Percentiles rank a stretch among this genome's conserved stretches.
These are phyloP conservation scores for Agrotis ipsilon DNA, from an alignment of 2,888 invertebrate genomes.

Conservation along the genomic window DNA sequence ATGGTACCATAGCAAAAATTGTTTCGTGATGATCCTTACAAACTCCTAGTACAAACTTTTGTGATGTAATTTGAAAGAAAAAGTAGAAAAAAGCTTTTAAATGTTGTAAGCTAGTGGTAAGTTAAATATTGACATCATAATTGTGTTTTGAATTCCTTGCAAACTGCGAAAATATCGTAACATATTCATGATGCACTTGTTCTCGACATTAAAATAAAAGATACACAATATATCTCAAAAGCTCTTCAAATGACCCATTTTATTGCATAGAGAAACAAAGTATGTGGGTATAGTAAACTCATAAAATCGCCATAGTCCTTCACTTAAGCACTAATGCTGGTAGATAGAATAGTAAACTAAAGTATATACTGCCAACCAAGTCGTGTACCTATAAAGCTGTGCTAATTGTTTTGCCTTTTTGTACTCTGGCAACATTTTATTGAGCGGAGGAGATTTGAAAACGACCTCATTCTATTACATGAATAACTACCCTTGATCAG, in stretches of 20 bases:
- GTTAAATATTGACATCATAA: slow-evolving; percentile 15
- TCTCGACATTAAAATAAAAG: slow-evolving; percentile 15
- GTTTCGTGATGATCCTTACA: too few relatives aligned
- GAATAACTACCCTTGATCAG: background rate
- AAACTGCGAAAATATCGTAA: slow-evolving; percentile 4
- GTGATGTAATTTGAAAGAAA: slow-evolving; percentile 49
- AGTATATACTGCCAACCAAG: slow-evolving; percentile 33
- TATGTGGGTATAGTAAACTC: slow-evolving; percentile 34
- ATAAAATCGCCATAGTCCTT: slow-evolving; percentile 39
- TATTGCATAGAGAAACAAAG: slow-evolving; percentile 39
- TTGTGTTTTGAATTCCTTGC: background rate
- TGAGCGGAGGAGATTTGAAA: too few relatives aligned
- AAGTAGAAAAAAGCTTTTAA: slow-evolving; percentile 34
- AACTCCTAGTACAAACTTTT: slow-evolving; percentile 18
- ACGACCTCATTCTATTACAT: too few relatives aligned
- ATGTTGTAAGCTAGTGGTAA: slow-evolving; percentile 35
- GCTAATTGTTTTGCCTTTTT: slow-evolving; percentile 20
- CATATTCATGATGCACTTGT: slow-evolving; percentile 5
- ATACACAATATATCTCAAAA: background rate
- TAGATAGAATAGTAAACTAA: slow-evolving; percentile 45
- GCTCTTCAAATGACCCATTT: slow-evolving; percentile 24
- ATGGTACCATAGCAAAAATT: too few relatives aligned
- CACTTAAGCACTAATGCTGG: slow-evolving; percentile 26
- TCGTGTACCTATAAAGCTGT: slow-evolving; percentile 6
- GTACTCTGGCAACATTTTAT: background rate